A percentile compares a stretch with the other conserved stretches of the same genome.
These are phyloP conservation scores for Iphiclides podalirius DNA, from an alignment of 2,888 invertebrate species.

Conservation along the genomic window DNA sequence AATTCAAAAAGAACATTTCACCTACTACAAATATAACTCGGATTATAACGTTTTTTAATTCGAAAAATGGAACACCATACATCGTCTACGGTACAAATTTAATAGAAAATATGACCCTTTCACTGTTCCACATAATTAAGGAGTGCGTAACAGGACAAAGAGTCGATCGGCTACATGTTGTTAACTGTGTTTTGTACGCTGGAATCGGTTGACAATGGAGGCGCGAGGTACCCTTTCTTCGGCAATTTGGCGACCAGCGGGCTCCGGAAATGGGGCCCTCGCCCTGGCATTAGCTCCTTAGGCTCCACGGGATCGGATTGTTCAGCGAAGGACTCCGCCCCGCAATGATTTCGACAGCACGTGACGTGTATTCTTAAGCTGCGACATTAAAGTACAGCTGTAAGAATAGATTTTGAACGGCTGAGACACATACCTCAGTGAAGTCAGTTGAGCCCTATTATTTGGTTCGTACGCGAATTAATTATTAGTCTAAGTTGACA, in stretches of 20 bases:
- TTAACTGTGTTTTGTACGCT: conserved; percentile 71
- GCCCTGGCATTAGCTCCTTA: conserved; percentile 69
- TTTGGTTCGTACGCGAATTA: too few species aligned
- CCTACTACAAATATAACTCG: too few species aligned
- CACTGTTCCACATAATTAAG: conserved; percentile 76
- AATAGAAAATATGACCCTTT: conserved; percentile 80
- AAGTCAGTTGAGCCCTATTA: conserved; percentile 11
- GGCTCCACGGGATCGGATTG: conserved; percentile 67
- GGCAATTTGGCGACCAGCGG: conserved; percentile 73
- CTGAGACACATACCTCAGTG: background rate
- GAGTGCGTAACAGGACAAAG: conserved; percentile 71
- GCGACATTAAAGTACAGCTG: conserved; percentile 32
- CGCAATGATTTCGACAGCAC: conserved; percentile 59
- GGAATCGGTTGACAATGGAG: conserved; percentile 76
- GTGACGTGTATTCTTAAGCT: conserved; percentile 57
- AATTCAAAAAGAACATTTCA: too few species aligned
- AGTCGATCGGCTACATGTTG: conserved; percentile 71
- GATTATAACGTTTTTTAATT: too few species aligned
- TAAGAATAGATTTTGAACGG: conserved; percentile 3
- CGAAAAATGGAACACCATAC: conserved; percentile 45
- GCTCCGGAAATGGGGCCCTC: conserved; percentile 68
- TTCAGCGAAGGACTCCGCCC: conserved; percentile 63
- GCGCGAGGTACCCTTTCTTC: conserved; percentile 79
- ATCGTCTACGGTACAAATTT: conserved; percentile 59
- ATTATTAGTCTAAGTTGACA: too few species aligned